phyloP scores from a whole-genome alignment of 92 coral and sea anemone genomes.

The Palythoa heliodiscus region DNA sequence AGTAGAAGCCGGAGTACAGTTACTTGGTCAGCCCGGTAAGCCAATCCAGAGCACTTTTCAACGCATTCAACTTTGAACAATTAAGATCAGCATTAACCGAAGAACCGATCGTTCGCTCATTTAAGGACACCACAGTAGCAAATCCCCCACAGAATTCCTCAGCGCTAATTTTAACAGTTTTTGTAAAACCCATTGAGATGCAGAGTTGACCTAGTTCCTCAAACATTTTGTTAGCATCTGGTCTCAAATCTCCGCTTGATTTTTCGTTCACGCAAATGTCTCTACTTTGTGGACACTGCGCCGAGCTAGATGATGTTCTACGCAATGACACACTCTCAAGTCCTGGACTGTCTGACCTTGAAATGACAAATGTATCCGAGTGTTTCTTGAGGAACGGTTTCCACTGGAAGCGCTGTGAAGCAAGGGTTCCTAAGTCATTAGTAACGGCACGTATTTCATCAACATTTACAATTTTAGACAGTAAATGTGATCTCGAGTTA shows the following conservation, averaged over 20 bases:
- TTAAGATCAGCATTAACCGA: neutral
- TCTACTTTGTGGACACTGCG: neutral
- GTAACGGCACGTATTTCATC: constrained; percentile 8
- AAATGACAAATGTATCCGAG: neutral
- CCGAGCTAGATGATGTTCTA: neutral
- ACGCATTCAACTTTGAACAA: neutral
- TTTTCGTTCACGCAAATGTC: neutral
- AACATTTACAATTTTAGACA: neutral
- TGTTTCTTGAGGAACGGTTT: constrained; percentile 11
- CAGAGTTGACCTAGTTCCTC: neutral
- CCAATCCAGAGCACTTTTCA: constrained; percentile 6
- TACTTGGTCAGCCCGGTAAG: constrained; percentile 8
- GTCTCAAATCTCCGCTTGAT: neutral
- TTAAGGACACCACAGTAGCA: neutral
- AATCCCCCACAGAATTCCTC: neutral
- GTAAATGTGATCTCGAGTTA: constrained; percentile 1
- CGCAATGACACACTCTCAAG: constrained; percentile 5
- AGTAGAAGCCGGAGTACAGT: too few relatives aligned
- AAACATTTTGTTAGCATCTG: neutral
- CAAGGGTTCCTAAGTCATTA: neutral
- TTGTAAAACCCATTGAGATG: constrained; percentile 8
- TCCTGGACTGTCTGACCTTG: constrained; percentile 1
- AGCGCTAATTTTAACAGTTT: constrained; percentile 1
- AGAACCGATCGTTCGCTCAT: neutral
- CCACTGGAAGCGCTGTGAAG: constrained; percentile 19